These are phyloP conservation scores for Loris lydekkerianus DNA, from an alignment of 2,797 vertebrate species.

Conservation along the genomic window DNA sequence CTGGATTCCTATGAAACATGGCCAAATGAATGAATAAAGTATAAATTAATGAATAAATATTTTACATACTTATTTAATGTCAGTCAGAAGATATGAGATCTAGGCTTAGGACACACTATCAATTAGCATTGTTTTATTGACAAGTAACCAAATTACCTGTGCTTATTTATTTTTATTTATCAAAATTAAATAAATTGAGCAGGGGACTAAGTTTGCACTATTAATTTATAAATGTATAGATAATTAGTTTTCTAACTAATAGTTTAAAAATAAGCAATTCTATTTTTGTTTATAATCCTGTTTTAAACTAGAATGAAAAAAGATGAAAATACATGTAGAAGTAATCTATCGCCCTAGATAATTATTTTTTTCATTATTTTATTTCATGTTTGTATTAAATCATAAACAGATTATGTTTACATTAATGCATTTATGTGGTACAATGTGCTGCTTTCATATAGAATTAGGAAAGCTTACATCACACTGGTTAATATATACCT, in stretches of 20 bases:
- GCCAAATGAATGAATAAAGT: background rate
- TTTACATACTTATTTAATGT: background rate
- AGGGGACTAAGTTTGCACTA: background rate
- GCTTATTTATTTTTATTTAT: background rate
- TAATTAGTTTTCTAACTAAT: background rate
- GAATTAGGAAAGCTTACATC: no score
- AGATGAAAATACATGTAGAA: background rate
- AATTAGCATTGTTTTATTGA: background rate
- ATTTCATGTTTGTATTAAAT: no score
- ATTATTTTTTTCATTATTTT: background rate
- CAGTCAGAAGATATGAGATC: background rate
- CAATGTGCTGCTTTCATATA: no score
- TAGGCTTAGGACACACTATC: background rate
- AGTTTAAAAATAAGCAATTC: background rate
- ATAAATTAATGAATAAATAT: background rate
- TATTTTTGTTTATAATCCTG: background rate
- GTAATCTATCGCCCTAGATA: background rate
- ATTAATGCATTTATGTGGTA: no score
- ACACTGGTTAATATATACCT: no score
- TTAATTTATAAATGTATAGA: background rate
- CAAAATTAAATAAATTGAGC: background rate
- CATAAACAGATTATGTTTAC: no score
- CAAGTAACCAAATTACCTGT: background rate
- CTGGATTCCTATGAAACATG: background rate
- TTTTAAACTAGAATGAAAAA: slow-evolving; percentile 14